These are phyloP conservation scores for Riparia riparia DNA, from an alignment of 2,113 vertebrate species.

Conservation along the genomic window DNA sequence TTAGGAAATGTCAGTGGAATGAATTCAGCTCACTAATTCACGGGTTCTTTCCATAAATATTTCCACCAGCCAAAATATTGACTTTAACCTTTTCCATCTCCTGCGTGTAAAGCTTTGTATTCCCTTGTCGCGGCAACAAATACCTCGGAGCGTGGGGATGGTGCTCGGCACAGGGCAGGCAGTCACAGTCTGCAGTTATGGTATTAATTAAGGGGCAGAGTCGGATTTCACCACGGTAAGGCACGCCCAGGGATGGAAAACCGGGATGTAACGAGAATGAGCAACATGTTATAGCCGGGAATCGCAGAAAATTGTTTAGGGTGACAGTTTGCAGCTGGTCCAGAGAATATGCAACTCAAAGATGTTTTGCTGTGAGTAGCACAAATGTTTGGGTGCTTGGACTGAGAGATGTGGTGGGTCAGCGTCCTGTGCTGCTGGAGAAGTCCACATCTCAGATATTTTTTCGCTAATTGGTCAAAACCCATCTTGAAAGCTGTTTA, in stretches of 20 bases:
- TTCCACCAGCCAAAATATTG: slow-evolving; percentile 67
- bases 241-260: slow-evolving; percentile 46
- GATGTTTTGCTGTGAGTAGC: neutral
- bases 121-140: slow-evolving; percentile 42
- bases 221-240: slow-evolving; percentile 42
- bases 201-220: slow-evolving; percentile 58
- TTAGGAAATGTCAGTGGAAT: slow-evolving; percentile 63
- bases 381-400: neutral
- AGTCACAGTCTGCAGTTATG: neutral
- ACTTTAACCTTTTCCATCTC: slow-evolving; percentile 67
- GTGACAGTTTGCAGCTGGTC: neutral
- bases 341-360: neutral
- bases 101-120: slow-evolving; percentile 39
- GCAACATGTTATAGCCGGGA: neutral
- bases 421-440: neutral
- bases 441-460: neutral
- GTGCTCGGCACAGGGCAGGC: neutral
- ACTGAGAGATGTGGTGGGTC: neutral
- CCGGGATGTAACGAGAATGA: neutral
- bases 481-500: neutral
- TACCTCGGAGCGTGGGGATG: neutral
- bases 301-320: neutral
- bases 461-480: neutral
- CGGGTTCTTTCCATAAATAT: slow-evolving; percentile 54
- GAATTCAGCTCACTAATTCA: slow-evolving; percentile 42